Conservation (phyloP, 2,888 invertebrate species). For the Ophion obscuratus region DNA sequence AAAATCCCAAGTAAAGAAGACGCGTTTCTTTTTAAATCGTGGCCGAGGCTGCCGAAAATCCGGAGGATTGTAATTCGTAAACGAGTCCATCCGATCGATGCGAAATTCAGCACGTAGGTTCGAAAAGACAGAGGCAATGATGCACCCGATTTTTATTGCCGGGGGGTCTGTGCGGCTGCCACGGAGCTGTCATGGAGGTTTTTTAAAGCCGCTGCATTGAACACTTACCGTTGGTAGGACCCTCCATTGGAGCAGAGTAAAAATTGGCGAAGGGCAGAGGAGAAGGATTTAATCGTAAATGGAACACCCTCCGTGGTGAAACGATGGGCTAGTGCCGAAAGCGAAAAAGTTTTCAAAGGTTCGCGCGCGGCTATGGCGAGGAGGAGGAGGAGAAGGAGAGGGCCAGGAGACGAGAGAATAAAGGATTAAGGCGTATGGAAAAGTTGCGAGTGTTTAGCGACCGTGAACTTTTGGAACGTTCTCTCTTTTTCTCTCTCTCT, state of each 20-base stretch:
- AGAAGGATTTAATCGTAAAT: not conserved
- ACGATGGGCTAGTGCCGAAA: conserved; percentile 3
- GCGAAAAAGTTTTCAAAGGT: conserved; percentile 51
- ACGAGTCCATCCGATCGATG: too few relatives aligned
- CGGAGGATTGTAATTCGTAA: too few relatives aligned
- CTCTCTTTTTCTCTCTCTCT: not conserved
- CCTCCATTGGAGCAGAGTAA: not conserved
- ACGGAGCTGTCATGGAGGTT: too few relatives aligned
- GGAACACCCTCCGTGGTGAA: not conserved
- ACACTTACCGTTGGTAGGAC: too few relatives aligned
- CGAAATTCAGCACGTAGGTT: too few relatives aligned
- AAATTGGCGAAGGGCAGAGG: not conserved
- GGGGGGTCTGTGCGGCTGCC: too few relatives aligned
- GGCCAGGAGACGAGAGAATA: conserved; percentile 10
- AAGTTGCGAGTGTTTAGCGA: conserved; percentile 67
- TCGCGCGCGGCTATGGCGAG: not conserved
- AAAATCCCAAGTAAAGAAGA: not conserved
- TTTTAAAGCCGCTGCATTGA: too few relatives aligned
- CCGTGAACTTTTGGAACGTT: conserved; percentile 62
- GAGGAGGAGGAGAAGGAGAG: not conserved
- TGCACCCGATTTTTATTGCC: too few relatives aligned
- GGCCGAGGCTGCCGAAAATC: too few relatives aligned
- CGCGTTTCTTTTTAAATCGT: not conserved
- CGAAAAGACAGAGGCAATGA: too few relatives aligned
- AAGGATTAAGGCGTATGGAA: conserved; percentile 67